A percentile compares a stretch with the other conserved stretches of the same genome.
phyloP scores from a whole-genome alignment of 2,888 invertebrate species.

The Leucophenga montana region DNA sequence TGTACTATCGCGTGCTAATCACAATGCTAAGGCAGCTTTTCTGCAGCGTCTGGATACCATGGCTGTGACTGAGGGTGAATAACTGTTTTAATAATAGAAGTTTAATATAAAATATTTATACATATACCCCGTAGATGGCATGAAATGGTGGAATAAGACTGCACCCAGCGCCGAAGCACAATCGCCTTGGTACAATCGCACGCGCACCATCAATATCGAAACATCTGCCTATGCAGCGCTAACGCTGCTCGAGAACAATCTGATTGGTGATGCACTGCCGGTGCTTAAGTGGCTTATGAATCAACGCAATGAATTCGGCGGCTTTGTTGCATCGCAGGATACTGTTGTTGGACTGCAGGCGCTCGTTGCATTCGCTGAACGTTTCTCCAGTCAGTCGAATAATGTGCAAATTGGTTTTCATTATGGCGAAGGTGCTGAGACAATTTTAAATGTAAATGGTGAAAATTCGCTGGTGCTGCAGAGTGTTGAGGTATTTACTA shows the following conservation, averaged over 20 bases:
- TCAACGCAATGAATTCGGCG: conserved; percentile 80
- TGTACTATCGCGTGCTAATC: conserved; percentile 84
- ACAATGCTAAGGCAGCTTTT: conserved; percentile 80
- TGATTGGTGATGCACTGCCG: conserved; percentile 73
- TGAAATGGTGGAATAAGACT: conserved; percentile 88
- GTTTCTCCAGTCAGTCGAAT: conserved; percentile 75
- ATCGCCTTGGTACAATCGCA: conserved; percentile 80
- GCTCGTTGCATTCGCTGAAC: conserved; percentile 75
- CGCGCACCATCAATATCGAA: conserved; percentile 82
- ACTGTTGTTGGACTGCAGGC: conserved; percentile 84
- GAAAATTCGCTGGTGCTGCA: conserved; percentile 89
- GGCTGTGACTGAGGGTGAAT: conserved; percentile 73
- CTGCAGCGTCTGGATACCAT: conserved; percentile 77
- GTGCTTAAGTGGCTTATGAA: conserved; percentile 83
- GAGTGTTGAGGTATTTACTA: conserved; percentile 78
- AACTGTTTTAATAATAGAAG: not conserved
- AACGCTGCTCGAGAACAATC: conserved; percentile 77
- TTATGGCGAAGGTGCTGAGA: conserved; percentile 73
- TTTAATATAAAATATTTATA: not conserved
- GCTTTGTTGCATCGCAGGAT: conserved; percentile 85
- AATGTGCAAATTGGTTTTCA: conserved; percentile 76
- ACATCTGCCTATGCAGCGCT: conserved; percentile 92
- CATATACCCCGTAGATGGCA: conserved; percentile 74
- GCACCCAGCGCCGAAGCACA: conserved; percentile 75
- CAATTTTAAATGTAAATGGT: conserved; percentile 80